phyloP scores from a whole-genome alignment of 2,888 invertebrate species.

The Tetramorium bicarinatum region DNA sequence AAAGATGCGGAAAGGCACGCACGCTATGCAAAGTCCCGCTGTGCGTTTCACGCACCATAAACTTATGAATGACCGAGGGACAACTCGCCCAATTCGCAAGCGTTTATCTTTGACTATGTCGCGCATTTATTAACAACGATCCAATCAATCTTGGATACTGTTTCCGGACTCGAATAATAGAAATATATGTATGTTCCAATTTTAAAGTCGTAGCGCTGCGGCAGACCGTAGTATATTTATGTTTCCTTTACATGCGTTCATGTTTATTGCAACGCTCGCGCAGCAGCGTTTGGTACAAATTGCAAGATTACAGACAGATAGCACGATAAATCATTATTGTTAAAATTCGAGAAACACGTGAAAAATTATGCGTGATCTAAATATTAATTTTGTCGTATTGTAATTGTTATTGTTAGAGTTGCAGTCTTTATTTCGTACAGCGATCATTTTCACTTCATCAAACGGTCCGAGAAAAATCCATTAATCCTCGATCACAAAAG shows the following conservation, averaged over 20 bases:
- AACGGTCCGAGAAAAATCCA: not conserved
- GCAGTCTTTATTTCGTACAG: not conserved
- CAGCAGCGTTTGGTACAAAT: slow-evolving; percentile 5
- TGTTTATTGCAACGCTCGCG: not conserved
- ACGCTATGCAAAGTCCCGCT: slow-evolving; percentile 63
- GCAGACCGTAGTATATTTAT: not conserved
- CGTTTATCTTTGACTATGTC: slow-evolving; percentile 4
- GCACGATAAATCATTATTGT: not conserved
- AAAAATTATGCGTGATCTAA: not conserved
- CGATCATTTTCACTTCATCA: not conserved
- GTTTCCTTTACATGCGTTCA: not conserved
- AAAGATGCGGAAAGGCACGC: slow-evolving; percentile 52
- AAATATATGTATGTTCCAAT: slow-evolving; percentile 24
- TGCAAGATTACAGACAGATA: slow-evolving; percentile 2
- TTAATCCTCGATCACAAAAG: not conserved
- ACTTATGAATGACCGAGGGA: slow-evolving; percentile 67
- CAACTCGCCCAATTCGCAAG: slow-evolving; percentile 52
- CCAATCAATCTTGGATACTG: not conserved
- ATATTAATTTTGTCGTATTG: not conserved
- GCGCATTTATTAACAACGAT: slow-evolving; percentile 27
- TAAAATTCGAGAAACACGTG: not conserved
- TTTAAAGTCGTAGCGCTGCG: slow-evolving; percentile 1
- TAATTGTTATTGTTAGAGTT: not conserved
- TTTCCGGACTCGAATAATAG: not conserved
- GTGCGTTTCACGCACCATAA: slow-evolving; percentile 72